Conservation (phyloP, 2,797 vertebrate species). For the Glyptemys insculpta region DNA sequence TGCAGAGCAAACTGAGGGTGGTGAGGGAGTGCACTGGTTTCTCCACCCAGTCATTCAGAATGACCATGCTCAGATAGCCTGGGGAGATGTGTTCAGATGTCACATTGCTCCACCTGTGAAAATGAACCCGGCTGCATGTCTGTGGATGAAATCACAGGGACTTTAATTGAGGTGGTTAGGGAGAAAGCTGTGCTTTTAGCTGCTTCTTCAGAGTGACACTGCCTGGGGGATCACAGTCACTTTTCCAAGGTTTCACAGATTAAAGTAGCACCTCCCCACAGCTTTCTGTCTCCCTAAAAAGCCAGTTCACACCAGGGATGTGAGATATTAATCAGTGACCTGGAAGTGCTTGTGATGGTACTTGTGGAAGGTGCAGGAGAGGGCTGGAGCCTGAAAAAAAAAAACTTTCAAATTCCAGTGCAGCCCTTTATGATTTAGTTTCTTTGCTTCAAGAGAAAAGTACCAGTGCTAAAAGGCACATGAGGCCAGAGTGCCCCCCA, state of each 20-base stretch:
- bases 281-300: not conserved
- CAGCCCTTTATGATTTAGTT: not conserved
- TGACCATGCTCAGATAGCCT: not conserved
- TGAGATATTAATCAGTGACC: slow-evolving; percentile 40
- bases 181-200: not conserved
- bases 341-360: slow-evolving; percentile 52
- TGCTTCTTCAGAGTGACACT: fast-evolving
- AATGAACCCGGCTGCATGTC: not conserved
- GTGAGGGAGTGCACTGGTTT: not conserved
- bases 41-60: not conserved
- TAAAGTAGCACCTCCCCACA: fast-evolving
- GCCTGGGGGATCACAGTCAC: fast-evolving
- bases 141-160: not conserved
- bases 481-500: not conserved
- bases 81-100: not conserved
- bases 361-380: not conserved
- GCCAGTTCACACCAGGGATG: slow-evolving; percentile 35
- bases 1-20: not conserved
- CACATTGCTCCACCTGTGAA: fast-evolving
- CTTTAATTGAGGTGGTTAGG: fast-evolving
- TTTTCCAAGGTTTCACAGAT: not conserved
- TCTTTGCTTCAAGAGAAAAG: not conserved
- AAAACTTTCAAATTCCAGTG: slow-evolving; percentile 11
- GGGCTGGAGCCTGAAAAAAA: not conserved
- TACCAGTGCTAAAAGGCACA: slow-evolving; percentile 24